Evolutionary conservation across 2,113 vertebrate species (phyloP).

Genomic region (Amblyornis subalaris): DNA sequence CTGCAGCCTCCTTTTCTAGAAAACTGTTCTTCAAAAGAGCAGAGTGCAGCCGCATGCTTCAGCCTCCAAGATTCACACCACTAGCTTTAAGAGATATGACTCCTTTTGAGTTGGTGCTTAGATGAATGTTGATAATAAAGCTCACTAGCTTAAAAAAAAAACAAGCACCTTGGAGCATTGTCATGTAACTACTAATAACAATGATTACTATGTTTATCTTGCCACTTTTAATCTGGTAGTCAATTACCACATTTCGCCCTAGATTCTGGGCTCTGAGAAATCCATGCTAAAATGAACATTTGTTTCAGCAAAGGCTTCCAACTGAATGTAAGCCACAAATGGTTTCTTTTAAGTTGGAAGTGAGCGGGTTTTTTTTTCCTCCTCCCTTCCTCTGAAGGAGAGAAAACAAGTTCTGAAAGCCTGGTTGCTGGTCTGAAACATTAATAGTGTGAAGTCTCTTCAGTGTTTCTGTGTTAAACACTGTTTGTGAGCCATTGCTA

Average conservation of each 20-base stretch:
- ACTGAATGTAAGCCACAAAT: neutral
- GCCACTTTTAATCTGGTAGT: neutral
- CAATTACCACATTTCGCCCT: neutral
- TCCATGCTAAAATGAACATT: neutral
- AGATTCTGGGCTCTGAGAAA: neutral
- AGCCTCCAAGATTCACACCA: neutral
- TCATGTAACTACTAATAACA: neutral
- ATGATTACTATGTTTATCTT: neutral
- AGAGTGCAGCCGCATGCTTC: neutral
- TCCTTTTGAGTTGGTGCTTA: neutral
- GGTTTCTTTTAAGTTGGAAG: neutral
- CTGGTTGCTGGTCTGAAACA: neutral
- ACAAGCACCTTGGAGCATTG: neutral
- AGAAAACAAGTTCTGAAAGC: neutral
- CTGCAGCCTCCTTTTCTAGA: neutral
- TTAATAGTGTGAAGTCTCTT: neutral
- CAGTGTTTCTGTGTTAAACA: neutral
- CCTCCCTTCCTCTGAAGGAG: neutral
- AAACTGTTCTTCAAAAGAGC: neutral
- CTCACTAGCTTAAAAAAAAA: neutral
- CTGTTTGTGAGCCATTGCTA: neutral
- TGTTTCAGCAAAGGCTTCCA: neutral
- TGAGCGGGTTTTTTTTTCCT: accelerated
- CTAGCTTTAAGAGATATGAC: neutral
- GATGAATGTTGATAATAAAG: neutral